Conservation (phyloP, 2,888 invertebrate species). For the Monoplex corrugatus region DNA sequence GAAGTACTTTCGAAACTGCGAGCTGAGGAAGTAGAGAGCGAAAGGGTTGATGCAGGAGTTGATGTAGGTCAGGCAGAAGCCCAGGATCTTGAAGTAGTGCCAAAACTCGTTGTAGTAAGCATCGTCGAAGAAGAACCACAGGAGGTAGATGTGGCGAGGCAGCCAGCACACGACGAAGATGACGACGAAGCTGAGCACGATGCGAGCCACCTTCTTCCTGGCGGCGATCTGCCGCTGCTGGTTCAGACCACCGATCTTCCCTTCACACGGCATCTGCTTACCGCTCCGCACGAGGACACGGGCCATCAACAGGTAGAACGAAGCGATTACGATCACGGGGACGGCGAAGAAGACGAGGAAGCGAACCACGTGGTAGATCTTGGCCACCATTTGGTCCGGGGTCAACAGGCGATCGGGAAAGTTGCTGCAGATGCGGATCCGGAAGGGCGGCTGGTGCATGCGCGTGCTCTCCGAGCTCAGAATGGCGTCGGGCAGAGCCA, state of each 20-base stretch:
- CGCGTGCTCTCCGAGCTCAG: slow-evolving; percentile 44
- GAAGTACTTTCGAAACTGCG: slow-evolving; percentile 94
- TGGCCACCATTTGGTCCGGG: slow-evolving; percentile 38
- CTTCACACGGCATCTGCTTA: slow-evolving; percentile 75
- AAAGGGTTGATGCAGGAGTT: slow-evolving; percentile 96
- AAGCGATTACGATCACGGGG: slow-evolving; percentile 91
- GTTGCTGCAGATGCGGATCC: slow-evolving; percentile 39
- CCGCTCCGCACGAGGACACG: slow-evolving; percentile 86
- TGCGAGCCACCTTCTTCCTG: slow-evolving; percentile 84
- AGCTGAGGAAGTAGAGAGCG: slow-evolving; percentile 95
- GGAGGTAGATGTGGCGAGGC: slow-evolving; percentile 84
- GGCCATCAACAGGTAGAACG: slow-evolving; percentile 95
- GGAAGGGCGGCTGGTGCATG: background rate
- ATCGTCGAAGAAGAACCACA: slow-evolving; percentile 89
- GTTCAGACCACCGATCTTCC: slow-evolving; percentile 65
- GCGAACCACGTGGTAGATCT: slow-evolving; percentile 63
- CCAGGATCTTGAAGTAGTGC: slow-evolving; percentile 90
- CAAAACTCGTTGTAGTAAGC: slow-evolving; percentile 87
- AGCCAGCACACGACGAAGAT: slow-evolving; percentile 84
- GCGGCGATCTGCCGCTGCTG: slow-evolving; percentile 79
- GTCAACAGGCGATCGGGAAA: slow-evolving; percentile 8
- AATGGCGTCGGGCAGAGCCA: slow-evolving; percentile 89
- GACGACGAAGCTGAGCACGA: slow-evolving; percentile 93
- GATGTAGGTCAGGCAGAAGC: slow-evolving; percentile 91
- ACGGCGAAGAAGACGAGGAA: slow-evolving; percentile 92